Conservation (phyloP, 2,888 invertebrate species). For the Molanna angustata region DNA sequence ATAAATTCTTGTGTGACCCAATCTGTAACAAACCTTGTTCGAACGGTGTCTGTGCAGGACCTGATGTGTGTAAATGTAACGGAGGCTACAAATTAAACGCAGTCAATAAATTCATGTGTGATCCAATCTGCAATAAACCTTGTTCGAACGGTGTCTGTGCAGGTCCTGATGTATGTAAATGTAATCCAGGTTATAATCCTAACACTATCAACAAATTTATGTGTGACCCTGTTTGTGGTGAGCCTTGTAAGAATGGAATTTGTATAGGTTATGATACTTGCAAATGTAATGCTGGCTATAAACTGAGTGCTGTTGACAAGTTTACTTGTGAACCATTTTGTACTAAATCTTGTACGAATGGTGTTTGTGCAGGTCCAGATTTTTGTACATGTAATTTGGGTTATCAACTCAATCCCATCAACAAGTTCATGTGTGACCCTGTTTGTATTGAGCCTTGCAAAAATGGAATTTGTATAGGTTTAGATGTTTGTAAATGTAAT, state of each 20-base stretch:
- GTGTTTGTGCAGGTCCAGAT: background rate
- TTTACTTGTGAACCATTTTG: background rate
- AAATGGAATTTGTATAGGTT: conserved; percentile 2
- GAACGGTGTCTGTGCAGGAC: too few relatives aligned
- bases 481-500: background rate
- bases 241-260: background rate
- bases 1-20: too few relatives aligned
- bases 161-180: conserved; percentile 41
- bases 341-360: background rate
- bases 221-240: background rate
- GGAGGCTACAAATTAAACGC: background rate
- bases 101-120: conserved; percentile 27
- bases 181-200: conserved; percentile 38
- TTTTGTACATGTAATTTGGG: background rate
- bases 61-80: too few relatives aligned
- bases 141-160: conserved; percentile 38
- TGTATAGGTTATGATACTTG: background rate
- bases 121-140: conserved; percentile 32
- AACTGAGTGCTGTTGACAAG: background rate
- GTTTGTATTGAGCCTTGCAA: background rate
- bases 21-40: too few relatives aligned
- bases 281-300: conserved; percentile 2
- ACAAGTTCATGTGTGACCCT: background rate
- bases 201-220: too few relatives aligned
- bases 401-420: background rate